Base-by-base conservation (phyloP, 2,888 invertebrate genomes). In the Prenolepis imparis region DNA sequence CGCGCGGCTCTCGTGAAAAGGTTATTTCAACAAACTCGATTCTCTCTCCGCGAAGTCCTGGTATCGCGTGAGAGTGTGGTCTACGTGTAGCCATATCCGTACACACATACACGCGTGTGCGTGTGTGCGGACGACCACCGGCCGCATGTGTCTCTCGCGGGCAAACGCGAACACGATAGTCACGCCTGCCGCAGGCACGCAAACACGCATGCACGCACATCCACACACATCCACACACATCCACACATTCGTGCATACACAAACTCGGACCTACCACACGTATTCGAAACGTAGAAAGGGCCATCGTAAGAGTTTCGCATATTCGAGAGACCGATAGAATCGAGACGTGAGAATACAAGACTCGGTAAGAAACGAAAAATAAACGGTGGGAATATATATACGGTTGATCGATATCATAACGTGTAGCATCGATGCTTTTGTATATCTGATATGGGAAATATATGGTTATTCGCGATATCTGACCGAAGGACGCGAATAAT, bases 21-120 rank as follows among this genome's bases (percentile, higher is more conserved):
- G 77, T 77, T 77, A 77, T 77, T 77, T 77, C 68, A 77, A 77
- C 77, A 77, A 77, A 77, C 77, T 77, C 77, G 68, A 68, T 77
- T 68, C 68, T 68, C 68, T 68, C 68, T 68, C 68, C 55, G 28
- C 57, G 11, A 77, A 68, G 77, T 77, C 28, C 68, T 41, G 55
- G 68, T 68, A 77, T 77, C 67, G 68, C 77, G 67, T 68, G 77
- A 77, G 68, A 68, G 77, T 57, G 77, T 68, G 68, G 77, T 68
- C 68, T 77, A 77, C 77, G 48, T 68, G 57, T 68, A 68, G 68
- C 57, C 77, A 41, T 24, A 41, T 57, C 18, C 11, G 12, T 6
- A 21, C 41, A 12, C 55, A 18, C 5, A 18, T 2, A 28, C 11
- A 41, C 5, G 28, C 15, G 21, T 2, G 18, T 61, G 15, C 28